A percentile compares a stretch with the other conserved stretches of the same genome.
These are phyloP conservation scores for Archivesica marissinica DNA, from an alignment of 1,140 invertebrate species.

Conservation along the genomic window DNA sequence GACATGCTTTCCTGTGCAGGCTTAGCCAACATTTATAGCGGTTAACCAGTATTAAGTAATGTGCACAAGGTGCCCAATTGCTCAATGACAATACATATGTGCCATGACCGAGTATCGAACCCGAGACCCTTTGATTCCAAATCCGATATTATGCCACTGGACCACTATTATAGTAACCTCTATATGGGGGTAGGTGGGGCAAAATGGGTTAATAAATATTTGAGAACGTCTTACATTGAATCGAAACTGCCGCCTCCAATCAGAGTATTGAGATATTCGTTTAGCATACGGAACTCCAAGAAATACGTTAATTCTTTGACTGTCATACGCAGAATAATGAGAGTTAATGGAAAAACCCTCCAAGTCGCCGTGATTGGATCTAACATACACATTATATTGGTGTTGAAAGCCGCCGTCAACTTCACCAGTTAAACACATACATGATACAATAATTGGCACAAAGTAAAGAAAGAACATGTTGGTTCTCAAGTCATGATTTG, in stretches of 20 bases:
- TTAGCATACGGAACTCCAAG: slow-evolving; percentile 56
- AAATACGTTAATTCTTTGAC: slow-evolving; percentile 45
- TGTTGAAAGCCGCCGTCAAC: slow-evolving; percentile 2
- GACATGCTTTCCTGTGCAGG: no score
- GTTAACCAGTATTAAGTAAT: no score
- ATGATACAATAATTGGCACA: not conserved
- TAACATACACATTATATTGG: slow-evolving; percentile 47
- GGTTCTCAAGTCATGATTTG: not conserved
- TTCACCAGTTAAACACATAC: not conserved
- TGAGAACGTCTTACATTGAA: slow-evolving; percentile 44
- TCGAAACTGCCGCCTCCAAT: slow-evolving; percentile 46
- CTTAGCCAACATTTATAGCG: no score
- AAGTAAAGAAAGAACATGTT: not conserved
- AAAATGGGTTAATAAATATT: no score
- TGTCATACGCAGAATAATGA: slow-evolving; percentile 44
- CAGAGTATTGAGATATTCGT: slow-evolving; percentile 11
- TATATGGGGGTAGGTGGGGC: no score
- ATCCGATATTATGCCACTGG: no score
- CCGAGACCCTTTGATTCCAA: no score
- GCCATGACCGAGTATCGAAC: no score
- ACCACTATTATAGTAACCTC: no score
- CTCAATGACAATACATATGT: no score
- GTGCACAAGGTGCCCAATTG: no score
- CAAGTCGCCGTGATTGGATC: slow-evolving; percentile 33
- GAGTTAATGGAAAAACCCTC: slow-evolving; percentile 54